Percentiles rank a stretch among this genome's conserved stretches.
Conservation (phyloP, 1,140 invertebrate genomes). For the Ladona fulva region DNA sequence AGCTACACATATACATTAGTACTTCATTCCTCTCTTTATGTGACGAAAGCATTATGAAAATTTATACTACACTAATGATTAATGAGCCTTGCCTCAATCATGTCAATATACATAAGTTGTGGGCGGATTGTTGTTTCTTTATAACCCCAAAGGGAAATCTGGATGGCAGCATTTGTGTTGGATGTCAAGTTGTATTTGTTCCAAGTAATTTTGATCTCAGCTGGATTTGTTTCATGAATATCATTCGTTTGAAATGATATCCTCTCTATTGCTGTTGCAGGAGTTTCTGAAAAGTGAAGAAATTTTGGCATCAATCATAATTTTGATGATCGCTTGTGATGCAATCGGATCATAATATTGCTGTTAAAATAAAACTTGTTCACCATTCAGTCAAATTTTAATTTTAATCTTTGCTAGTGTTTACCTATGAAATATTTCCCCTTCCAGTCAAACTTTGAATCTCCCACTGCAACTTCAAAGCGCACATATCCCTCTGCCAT, state of each 20-base stretch:
- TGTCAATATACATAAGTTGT: conserved; percentile 51
- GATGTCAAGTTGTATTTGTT: conserved; percentile 73
- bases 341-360: not conserved
- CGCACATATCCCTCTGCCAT: conserved; percentile 84
- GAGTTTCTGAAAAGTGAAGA: conserved; percentile 56
- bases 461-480: conserved; percentile 77
- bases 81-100: conserved; percentile 35
- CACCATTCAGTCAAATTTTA: too few species aligned
- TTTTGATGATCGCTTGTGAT: not conserved
- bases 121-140: conserved; percentile 68
- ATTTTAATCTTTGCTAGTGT: conserved; percentile 25
- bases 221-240: conserved; percentile 60
- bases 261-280: conserved; percentile 69
- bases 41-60: too few species aligned
- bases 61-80: too few species aligned
- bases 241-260: conserved; percentile 68
- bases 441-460: conserved; percentile 78
- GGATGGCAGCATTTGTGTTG: conserved; percentile 60
- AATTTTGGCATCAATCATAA: not conserved
- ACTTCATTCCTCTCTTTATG: too few species aligned
- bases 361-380: not conserved
- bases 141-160: conserved; percentile 79
- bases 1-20: too few species aligned
- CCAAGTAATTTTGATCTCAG: conserved; percentile 70
- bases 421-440: conserved; percentile 85